A percentile compares a stretch with the other conserved stretches of the same genome.
Conservation (phyloP, 2,888 invertebrate species). For the Empis livida region DNA sequence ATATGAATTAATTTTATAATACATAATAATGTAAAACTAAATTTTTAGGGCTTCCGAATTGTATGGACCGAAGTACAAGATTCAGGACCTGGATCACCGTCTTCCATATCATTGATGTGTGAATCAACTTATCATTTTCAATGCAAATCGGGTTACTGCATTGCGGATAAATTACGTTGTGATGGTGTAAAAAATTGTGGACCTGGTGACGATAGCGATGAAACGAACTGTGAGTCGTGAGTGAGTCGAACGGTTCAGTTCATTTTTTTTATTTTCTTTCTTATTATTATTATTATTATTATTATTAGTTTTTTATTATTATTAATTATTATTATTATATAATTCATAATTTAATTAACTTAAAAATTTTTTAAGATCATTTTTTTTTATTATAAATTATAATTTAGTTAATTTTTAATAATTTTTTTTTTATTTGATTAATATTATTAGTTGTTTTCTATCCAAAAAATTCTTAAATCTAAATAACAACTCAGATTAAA, state of each 20-base stretch:
- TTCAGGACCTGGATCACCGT: slow-evolving; percentile 39
- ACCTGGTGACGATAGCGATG: slow-evolving; percentile 37
- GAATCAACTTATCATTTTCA: slow-evolving; percentile 54
- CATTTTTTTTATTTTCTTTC: slow-evolving; percentile 26
- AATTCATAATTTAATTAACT: too few species aligned
- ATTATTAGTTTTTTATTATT: slow-evolving; percentile 1
- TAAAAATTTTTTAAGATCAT: not conserved
- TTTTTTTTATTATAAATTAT: slow-evolving; percentile 2
- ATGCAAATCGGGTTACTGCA: slow-evolving; percentile 67
- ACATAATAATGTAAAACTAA: not conserved
- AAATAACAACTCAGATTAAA: too few species aligned
- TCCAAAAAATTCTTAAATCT: not conserved
- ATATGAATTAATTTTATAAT: not conserved
- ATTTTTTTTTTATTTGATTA: slow-evolving; percentile 10
- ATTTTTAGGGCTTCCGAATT: slow-evolving; percentile 69
- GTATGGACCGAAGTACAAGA: slow-evolving; percentile 88
- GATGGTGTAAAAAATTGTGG: slow-evolving; percentile 70
- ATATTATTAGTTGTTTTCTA: not conserved
- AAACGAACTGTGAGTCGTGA: slow-evolving; percentile 41
- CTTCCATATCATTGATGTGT: slow-evolving; percentile 31
- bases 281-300: slow-evolving; percentile 13
- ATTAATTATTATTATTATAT: too few species aligned
- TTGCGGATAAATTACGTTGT: slow-evolving; percentile 62
- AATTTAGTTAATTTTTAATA: not conserved
- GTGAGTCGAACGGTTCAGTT: slow-evolving; percentile 42